phyloP scores from a whole-genome alignment of 2,888 invertebrate genomes.

The Unio pictorum region DNA sequence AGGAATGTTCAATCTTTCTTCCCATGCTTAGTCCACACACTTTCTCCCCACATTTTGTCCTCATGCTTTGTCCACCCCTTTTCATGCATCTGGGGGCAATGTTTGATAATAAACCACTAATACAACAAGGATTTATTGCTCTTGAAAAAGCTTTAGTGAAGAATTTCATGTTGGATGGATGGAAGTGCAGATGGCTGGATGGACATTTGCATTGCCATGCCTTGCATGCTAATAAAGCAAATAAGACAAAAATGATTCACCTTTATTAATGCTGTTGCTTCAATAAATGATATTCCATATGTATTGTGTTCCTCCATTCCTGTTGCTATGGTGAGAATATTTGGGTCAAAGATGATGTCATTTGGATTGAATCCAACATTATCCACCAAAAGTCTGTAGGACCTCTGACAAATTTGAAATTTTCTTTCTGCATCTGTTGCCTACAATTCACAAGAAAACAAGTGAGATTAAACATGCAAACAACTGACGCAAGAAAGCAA shows the following conservation, averaged over 20 bases:
- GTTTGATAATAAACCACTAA: too few relatives aligned
- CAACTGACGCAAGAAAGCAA: too few relatives aligned
- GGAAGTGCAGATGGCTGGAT: too few relatives aligned
- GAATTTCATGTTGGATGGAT: too few relatives aligned
- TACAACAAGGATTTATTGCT: too few relatives aligned
- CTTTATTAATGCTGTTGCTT: constrained; percentile 74
- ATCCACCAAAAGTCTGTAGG: constrained; percentile 74
- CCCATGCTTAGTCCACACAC: too few relatives aligned
- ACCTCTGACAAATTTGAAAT: constrained; percentile 75
- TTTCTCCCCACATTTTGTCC: too few relatives aligned
- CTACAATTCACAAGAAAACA: constrained; percentile 49
- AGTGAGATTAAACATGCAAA: not conserved
- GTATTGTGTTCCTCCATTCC: constrained; percentile 77
- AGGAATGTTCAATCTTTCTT: too few relatives aligned
- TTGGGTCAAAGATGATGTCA: constrained; percentile 77
- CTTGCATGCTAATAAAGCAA: not conserved
- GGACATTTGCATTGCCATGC: too few relatives aligned
- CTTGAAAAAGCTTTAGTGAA: too few relatives aligned
- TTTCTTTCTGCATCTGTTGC: constrained; percentile 74
- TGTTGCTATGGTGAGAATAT: constrained; percentile 77
- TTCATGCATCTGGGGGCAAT: too few relatives aligned
- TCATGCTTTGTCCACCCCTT: too few relatives aligned
- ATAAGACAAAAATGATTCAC: constrained; percentile 50
- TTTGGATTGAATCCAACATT: constrained; percentile 74
- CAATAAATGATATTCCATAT: constrained; percentile 75